Base-by-base conservation (phyloP, 2,888 invertebrate species). In the Xestoiulus laeticollis region DNA sequence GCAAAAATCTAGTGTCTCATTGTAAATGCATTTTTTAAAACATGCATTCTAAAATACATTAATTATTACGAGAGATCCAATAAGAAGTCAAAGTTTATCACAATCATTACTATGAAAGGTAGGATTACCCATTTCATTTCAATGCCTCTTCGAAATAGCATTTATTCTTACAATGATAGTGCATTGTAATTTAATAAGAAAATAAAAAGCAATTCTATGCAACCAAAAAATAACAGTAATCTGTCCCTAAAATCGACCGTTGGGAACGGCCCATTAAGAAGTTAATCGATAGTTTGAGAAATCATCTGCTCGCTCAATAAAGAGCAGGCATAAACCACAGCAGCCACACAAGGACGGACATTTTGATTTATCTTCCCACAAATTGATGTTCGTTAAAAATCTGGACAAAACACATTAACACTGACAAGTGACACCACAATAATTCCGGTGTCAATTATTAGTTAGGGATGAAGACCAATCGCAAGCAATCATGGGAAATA, bases 311-410 rank as follows among this genome's bases (percentile, higher is more conserved):
- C 10, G 26, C 68, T 26, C 26, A 68, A 68, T 68, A 26, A 68
- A 68, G 68, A 68, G 68, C n/a, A 26, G 68, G 68, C 68, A 10
- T 26, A n/a, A 68, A 12, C 68, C 68, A 68, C 68, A 68, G 26
- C 26, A 68, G 68, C 68, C 68, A 14, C 68, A 68, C 68, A 26
- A 26, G 68, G 68, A 26, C 68, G 68, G 68, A 26, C 68, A 68
- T 68, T 26, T 68, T 68, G 26, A 68, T 68, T 68, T 68, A 68
- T 68, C 68, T 68, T 68, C 68, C 68, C 68, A 26, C 68, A 68
- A 68, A 68, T 68, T 68, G 68, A 68, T 68, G 68, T 68, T 68
- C 68, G 26, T 68, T 68, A 68, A 68, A 68, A 26, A 68, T 68
- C 68, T 68, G 68, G 68, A 68, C 68, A 68, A 68, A 26, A 26